These are phyloP conservation scores for Micromussa lordhowensis DNA, from an alignment of 92 coral and sea anemone species.

Conservation along the genomic window DNA sequence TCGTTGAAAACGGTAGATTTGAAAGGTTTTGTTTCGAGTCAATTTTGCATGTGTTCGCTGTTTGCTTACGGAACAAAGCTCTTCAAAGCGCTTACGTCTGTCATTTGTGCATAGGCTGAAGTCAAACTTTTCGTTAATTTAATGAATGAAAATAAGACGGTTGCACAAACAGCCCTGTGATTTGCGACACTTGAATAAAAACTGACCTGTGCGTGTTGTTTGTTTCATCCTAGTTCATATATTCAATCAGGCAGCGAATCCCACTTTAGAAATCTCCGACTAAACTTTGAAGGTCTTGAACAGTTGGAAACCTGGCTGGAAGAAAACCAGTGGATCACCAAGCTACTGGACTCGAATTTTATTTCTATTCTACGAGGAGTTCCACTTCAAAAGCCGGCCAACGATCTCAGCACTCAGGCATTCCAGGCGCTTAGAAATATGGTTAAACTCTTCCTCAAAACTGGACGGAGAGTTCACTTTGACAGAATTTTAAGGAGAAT, in stretches of 20 bases:
- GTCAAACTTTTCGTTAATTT: no score
- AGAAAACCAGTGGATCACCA: constrained; percentile 62
- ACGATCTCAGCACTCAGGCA: constrained; percentile 44
- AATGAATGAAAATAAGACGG: no score
- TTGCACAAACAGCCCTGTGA: not conserved
- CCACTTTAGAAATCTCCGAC: constrained; percentile 57
- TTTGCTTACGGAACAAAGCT: no score
- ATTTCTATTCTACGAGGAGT: constrained; percentile 65
- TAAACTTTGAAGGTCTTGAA: constrained; percentile 80
- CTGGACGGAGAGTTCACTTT: constrained; percentile 69
- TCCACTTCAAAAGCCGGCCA: constrained; percentile 30
- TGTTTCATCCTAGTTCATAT: constrained; percentile 56
- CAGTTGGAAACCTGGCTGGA: constrained; percentile 69
- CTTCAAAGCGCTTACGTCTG: no score
- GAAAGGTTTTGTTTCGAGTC: no score
- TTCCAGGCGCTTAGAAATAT: constrained; percentile 61
- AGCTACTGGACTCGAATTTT: constrained; percentile 60
- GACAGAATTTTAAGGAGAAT: constrained; percentile 65
- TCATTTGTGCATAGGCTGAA: no score
- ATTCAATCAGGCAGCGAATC: constrained; percentile 65
- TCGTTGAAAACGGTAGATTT: no score
- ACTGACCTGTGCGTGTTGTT: not conserved
- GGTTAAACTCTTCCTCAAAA: constrained; percentile 64
- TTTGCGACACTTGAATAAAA: not conserved
- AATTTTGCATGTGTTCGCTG: no score